Evolutionary conservation across 2,888 invertebrate genomes (phyloP), one percentile per base, ranked within the genome.

Genomic region (Galerucella calmariensis): DNA sequence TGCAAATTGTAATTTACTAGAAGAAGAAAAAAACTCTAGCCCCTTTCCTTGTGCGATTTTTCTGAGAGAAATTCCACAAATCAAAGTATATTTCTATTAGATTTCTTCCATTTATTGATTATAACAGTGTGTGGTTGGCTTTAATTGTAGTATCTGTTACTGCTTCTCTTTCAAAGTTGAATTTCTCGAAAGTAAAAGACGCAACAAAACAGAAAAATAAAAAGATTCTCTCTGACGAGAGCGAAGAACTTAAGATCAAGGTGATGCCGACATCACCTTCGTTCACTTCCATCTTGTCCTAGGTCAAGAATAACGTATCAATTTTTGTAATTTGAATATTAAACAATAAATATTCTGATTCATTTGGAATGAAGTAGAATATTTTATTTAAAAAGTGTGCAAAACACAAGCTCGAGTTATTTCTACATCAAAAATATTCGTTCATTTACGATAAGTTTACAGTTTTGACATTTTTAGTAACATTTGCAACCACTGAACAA

Each of bases 151-250:
- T 10, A 14, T 41, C 44, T 63, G 6, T 27, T 35, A 20, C 16
- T 10, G 56, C 11, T 16, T 24, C 9, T 56, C 41, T 41, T 24
- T 56, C 41, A 27, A 16, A 58, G 20, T 16, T 6, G 16, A 41
- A 58, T 27, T 59, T 72, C 66, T 70, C 67, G 77, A 74, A 72
- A 75, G 73, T 73, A 72, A 75, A 78, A 72, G 78, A 75, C 44
- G 44, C 48, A 46, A 69, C 46, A 59, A 69, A 53, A 27, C 9
- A 16, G 27, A 12, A 59, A 27, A 41, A 69, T 56, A 73, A 66
- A 67, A 68, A 66, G 75, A 75, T 68, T 72, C 69, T 24, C 20
- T 46, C 48, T 61, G 46, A 66, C 59, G 16, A 20, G 35, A 35
- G 1, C 61, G 11, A 27, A n/a, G 53, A 67, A 61, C 67, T 78